These are phyloP conservation scores for Dorcus parallelipipedus DNA, from an alignment of 2,888 invertebrate genomes.

Conservation along the genomic window DNA sequence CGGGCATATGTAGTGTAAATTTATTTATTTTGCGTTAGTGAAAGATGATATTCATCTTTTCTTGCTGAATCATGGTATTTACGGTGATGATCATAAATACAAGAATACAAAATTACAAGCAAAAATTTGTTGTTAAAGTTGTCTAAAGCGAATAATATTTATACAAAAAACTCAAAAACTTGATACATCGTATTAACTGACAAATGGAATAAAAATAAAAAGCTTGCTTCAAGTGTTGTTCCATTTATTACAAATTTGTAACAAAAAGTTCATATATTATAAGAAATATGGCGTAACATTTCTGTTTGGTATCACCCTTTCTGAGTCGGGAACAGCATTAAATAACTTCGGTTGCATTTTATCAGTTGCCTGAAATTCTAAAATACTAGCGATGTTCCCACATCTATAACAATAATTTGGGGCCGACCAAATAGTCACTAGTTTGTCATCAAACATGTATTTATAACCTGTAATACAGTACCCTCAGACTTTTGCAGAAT, in stretches of 20 bases:
- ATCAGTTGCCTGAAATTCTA: constrained; percentile 80
- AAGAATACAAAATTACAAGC: too few species aligned
- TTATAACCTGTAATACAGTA: constrained; percentile 72
- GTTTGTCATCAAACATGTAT: constrained; percentile 95
- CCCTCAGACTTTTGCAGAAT: not conserved
- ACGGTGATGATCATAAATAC: too few species aligned
- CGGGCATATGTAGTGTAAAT: too few species aligned
- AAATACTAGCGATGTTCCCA: constrained; percentile 96
- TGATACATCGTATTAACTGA: not conserved
- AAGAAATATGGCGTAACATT: constrained; percentile 97
- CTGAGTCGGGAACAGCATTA: constrained; percentile 91
- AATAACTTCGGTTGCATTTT: constrained; percentile 83
- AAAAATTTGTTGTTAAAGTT: not conserved
- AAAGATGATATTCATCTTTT: too few species aligned
- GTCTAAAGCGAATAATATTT: too few species aligned
- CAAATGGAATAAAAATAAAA: not conserved
- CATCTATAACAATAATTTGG: constrained; percentile 99
- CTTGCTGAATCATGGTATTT: too few species aligned
- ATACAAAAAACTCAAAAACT: too few species aligned
- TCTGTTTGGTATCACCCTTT: constrained; percentile 88
- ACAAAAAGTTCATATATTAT: constrained; percentile 48
- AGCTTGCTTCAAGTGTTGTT: not conserved
- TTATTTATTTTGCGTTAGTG: too few species aligned
- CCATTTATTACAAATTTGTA: not conserved
- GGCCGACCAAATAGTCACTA: constrained; percentile 99